Percentiles rank a stretch among this genome's conserved stretches.
Evolutionary conservation across 2,113 vertebrate genomes (phyloP).

Genomic region (Tympanuchus pallidicinctus): DNA sequence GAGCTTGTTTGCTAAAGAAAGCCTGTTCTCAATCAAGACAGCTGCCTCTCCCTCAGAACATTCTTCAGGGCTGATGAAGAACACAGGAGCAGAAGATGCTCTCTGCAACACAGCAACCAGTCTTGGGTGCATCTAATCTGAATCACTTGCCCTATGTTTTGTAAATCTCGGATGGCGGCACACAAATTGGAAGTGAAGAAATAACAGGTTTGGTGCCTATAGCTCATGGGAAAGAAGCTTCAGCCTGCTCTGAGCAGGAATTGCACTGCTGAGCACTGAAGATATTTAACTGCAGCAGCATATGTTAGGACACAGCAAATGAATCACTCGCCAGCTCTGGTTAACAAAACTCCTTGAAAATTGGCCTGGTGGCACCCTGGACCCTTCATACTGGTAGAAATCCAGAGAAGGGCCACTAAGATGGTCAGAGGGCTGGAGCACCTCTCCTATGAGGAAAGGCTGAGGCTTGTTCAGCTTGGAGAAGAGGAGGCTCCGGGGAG

Average conservation of each 20-base stretch:
- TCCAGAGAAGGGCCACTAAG: too few species aligned
- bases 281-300: not conserved
- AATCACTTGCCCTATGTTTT: not conserved
- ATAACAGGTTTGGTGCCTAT: not conserved
- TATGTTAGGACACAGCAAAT: not conserved
- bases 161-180: not conserved
- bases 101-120: not conserved
- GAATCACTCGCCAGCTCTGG: fast-evolving
- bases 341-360: not conserved
- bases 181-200: not conserved
- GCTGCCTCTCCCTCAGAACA: not conserved
- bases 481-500: too few species aligned
- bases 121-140: fast-evolving
- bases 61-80: not conserved
- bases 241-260: not conserved
- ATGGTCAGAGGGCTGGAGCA: too few species aligned
- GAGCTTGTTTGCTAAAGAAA: not conserved
- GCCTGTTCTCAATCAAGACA: too few species aligned
- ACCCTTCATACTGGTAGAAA: too few species aligned
- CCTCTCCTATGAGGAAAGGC: too few species aligned
- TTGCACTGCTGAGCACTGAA: not conserved
- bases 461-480: too few species aligned
- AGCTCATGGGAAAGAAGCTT: not conserved
- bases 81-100: not conserved
- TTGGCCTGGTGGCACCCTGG: not conserved